Base-by-base conservation (phyloP, 2,797 vertebrate genomes). In the Coregonus ussuriensis region DNA sequence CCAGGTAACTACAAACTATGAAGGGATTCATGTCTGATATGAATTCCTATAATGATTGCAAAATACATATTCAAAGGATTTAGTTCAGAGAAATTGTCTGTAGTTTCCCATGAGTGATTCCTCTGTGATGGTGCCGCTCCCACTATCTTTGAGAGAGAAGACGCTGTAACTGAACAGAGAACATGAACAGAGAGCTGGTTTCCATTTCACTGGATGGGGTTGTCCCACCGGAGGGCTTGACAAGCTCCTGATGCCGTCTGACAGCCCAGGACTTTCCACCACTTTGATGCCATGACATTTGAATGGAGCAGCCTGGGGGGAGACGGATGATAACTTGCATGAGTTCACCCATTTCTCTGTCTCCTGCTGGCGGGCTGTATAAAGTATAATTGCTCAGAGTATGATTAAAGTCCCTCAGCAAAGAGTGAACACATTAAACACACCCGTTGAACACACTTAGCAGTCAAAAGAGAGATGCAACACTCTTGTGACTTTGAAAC, bases 181-280 rank as follows among this genome's bases (percentile, higher is more conserved):
- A 81, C 80, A 88, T 85, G 79, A 86, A 86, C 41, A 47, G 41
- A 47, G 41, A 47, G 41, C 74, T 83, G 82, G 82, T 84, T 84
- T 85, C 79, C 74, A 86, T 87, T 83, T 85, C 82, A 79, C 66
- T 74, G 9, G 25, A 53, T 63, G 78, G 80, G 86, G 81, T 75
- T 63, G 77, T 84, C 78, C 76, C 84, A 84, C 82, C 78, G 76
- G 75, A 66, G 84, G 86, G 78, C 79, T 77, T 74, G 68, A 53
- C 79, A 79, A 73, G 79, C 81, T 79, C 83, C 80, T 82, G 77
- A 84, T 84, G 77, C 81, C 69, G 84, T 74, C 83, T 84, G 84
- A 82, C 83, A 86, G 84, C 83, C 81, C 74, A 85, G 80, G 85
- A 86, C 82, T 86, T 88, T 84, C 80, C 83, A 83, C 82, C 85